These are phyloP conservation scores for Rutpela maculata DNA, from an alignment of 2,888 invertebrate genomes.

Conservation along the genomic window DNA sequence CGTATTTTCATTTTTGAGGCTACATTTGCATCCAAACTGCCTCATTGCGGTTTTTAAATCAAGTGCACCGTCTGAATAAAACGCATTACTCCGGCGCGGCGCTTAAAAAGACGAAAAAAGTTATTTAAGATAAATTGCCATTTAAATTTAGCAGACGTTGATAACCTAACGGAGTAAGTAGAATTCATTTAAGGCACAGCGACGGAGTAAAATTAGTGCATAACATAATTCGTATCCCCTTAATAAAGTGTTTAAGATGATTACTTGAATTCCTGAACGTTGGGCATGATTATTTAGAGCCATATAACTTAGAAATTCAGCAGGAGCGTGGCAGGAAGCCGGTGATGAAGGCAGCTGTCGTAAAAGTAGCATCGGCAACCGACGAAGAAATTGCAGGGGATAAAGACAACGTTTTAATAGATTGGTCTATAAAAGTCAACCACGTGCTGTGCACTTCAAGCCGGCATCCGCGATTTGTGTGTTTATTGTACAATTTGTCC, in stretches of 20 bases:
- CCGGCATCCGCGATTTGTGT: constrained; percentile 20
- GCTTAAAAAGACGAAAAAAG: constrained; percentile 31
- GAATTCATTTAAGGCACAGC: constrained; percentile 47
- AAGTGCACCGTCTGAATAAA: constrained; percentile 3
- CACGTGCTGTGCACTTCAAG: constrained; percentile 40
- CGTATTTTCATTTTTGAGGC: constrained; percentile 10
- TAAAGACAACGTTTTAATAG: constrained; percentile 55
- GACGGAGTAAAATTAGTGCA: constrained; percentile 44
- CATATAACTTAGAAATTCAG: constrained; percentile 34
- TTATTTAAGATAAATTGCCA: constrained; percentile 47
- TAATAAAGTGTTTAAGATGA: constrained; percentile 50
- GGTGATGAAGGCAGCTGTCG: constrained; percentile 25
- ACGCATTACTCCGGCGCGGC: neutral
- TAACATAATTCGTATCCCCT: constrained; percentile 45
- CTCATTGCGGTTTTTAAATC: constrained; percentile 8
- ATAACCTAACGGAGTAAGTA: constrained; percentile 43
- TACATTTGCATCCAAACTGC: constrained; percentile 1
- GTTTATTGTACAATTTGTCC: constrained; percentile 21
- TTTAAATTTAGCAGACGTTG: constrained; percentile 48
- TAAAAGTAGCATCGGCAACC: constrained; percentile 37
- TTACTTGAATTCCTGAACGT: constrained; percentile 48
- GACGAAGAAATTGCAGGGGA: constrained; percentile 36
- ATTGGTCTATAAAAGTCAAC: constrained; percentile 54
- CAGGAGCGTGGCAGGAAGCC: constrained; percentile 29
- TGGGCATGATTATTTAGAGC: constrained; percentile 38